Base-by-base conservation (phyloP, 2,113 vertebrate genomes). In the Solea solea region DNA sequence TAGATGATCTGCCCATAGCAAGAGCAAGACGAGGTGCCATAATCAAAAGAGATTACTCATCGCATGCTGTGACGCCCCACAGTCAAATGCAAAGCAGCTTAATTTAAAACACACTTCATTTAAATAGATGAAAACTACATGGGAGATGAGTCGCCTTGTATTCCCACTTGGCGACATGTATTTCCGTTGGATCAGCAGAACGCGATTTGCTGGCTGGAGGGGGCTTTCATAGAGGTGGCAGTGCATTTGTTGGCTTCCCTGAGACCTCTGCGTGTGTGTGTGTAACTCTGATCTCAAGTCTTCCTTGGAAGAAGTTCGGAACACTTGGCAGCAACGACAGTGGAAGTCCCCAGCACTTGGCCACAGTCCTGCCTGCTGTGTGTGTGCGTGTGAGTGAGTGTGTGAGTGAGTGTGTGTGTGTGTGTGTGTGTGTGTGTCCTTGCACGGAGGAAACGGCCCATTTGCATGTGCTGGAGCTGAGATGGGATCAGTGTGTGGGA, bases 311-410 rank as follows among this genome's bases (percentile, higher is more conserved):
- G 82, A 80, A 68, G 81, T 78, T 66, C 81, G 79, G 72, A 92
- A 78, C 64, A 84, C 85, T 93, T 94, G 91, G 91, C 93, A 93
- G 89, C 79, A 72, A 57, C 57, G 66, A 75, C 69, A 80, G 85
- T 92, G 93, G 92, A 94, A 94, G 91, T 94, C 92, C 93, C 92
- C 91, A 84, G 75, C 72, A 82, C 64, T 85, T 86, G 85, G 88
- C 85, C 75, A 68, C 86, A 89, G 76, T 66, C 69, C 61, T 16
- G n/a, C 41, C 40, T 64, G 62, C 63, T 48, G 45, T 48, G 45
- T 48, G 45, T 10, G 45, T 48, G 45, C 45, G 12, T 48, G 45
- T 48, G 12, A 48, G 57, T 75, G 57, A 61, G 56, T 78, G 45
- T 61, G 44, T 75, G 57, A 61, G 56, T 78, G 45, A 57, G 44